Evolutionary conservation across 2,888 invertebrate genomes (phyloP), one percentile per base, ranked within the genome.

Genomic region (Lithophane socia): DNA sequence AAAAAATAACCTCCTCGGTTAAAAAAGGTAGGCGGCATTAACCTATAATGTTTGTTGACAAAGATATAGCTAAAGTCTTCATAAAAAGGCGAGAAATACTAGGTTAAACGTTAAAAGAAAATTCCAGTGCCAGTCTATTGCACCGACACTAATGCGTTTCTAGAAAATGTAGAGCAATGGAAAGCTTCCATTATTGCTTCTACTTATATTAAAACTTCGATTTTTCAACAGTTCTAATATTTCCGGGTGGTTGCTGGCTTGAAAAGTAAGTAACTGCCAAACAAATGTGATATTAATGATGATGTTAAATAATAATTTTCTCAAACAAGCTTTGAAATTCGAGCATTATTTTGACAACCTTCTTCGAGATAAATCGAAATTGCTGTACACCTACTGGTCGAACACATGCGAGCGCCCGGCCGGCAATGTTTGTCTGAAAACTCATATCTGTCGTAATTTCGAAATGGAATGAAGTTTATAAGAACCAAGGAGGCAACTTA

Each of bases 131-230:
- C n/a, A 54, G 54, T 29, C 37, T 47, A 24, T 77, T 77, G 63
- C 47, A 47, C 37, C 21, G 54, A 29, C 37, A 24, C 47, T 75
- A 63, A 47, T 56, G 78, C 24, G 37, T 77, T 64, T 29, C 24
- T 64, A 47, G 24, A 64, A 63, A 54, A 76, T n/a, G 18, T 44
- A 29, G 44, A 29, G 12, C 58, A 60, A 49, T 44, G 42, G 21
- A 52, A 65, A 76, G 8, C 16, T 49, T 64, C 10, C 47, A 21
- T 49, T 21, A 47, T 0, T 47, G 21, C 16, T 49, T 56, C 47
- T 29, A 29, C 1, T 29, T 29, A 47, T 49, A 49, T 49, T 24
- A 8, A 8, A 12, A 24, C 47, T 75, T 49, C 4, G 10, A 49
- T 49, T 49, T 75, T 49, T 8, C 18, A 58, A 73, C 16, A 52